These are phyloP conservation scores for Anoplopoma fimbria DNA, from an alignment of 2,113 vertebrate genomes.

Conservation along the genomic window DNA sequence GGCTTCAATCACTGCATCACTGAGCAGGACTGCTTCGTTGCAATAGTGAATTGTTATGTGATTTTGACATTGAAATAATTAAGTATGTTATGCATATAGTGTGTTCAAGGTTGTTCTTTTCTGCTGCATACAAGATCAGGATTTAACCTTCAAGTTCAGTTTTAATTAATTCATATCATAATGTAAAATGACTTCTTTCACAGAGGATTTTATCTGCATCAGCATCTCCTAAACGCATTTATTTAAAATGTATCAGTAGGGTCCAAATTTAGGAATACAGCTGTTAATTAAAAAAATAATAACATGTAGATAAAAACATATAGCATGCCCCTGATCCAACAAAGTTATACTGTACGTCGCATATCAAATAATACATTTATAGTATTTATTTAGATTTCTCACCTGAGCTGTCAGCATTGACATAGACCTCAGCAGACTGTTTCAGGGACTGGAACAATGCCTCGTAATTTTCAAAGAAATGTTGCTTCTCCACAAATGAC, in stretches of 20 bases:
- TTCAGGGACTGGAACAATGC: constrained; percentile 91
- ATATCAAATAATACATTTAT: not conserved
- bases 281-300: not conserved
- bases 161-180: not conserved
- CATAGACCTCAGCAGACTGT: constrained; percentile 88
- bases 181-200: not conserved
- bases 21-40: constrained; percentile 4
- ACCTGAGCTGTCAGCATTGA: constrained; percentile 91
- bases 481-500: constrained; percentile 92
- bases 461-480: constrained; percentile 94
- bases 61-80: not conserved
- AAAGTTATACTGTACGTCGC: not conserved
- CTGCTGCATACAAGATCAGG: not conserved
- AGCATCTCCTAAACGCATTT: not conserved
- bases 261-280: not conserved
- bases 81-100: not conserved
- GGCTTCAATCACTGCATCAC: not conserved
- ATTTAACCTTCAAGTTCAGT: not conserved
- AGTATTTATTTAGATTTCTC: constrained; percentile 50
- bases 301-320: not conserved
- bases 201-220: not conserved
- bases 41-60: not conserved
- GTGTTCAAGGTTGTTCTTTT: not conserved
- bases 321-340: not conserved
- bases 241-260: not conserved